phyloP scores from a whole-genome alignment of 2,888 invertebrate species.

The Homarus gammarus region DNA sequence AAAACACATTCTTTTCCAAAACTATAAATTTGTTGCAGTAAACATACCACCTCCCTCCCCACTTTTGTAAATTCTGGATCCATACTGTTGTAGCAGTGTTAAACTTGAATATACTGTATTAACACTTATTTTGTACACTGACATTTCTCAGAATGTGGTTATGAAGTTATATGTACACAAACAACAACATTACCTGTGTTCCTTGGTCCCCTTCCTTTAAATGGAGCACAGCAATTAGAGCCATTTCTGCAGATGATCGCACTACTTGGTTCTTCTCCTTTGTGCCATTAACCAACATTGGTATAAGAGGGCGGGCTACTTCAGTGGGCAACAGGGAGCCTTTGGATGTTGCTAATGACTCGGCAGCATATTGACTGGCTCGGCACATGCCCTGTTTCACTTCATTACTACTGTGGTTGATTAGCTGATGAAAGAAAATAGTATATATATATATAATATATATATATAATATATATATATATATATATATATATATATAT shows the following conservation, averaged over 20 bases:
- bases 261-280: conserved; percentile 99
- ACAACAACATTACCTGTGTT: conserved; percentile 56
- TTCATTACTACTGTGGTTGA: conserved; percentile 96
- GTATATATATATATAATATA: background rate
- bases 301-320: conserved; percentile 88
- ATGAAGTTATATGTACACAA: too few species aligned
- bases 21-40: too few species aligned
- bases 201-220: conserved; percentile 84
- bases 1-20: too few species aligned
- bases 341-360: conserved; percentile 79
- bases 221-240: conserved; percentile 90
- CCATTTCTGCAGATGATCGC: conserved; percentile 94
- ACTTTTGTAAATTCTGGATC: too few species aligned
- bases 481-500: too few species aligned
- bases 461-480: background rate
- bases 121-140: background rate
- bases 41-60: too few species aligned
- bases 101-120: too few species aligned
- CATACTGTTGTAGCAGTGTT: too few species aligned
- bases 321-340: conserved; percentile 80
- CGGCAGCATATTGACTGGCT: conserved; percentile 79
- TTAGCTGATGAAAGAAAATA: conserved; percentile 83
- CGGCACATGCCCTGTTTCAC: conserved; percentile 90
- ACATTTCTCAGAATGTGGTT: background rate
- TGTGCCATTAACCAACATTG: conserved; percentile 97